phyloP scores from a whole-genome alignment of 2,113 vertebrate species.

The Planiliza haematocheilus region DNA sequence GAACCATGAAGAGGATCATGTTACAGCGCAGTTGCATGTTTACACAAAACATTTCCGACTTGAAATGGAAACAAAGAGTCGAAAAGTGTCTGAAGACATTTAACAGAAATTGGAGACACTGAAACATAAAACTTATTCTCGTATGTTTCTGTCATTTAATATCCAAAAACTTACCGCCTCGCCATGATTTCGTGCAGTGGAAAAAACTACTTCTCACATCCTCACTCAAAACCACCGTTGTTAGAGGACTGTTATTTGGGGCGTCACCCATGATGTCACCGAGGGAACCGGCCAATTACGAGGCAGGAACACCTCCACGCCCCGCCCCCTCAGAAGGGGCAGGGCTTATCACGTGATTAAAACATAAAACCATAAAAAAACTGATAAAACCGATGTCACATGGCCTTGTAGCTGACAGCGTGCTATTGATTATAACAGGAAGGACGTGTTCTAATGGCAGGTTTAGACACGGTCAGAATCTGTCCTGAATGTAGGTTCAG shows the following conservation, averaged over 20 bases:
- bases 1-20: neutral
- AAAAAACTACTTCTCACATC: slow-evolving; percentile 5
- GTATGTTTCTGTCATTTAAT: rapidly evolving
- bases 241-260: slow-evolving; percentile 6
- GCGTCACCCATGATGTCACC: slow-evolving; percentile 31
- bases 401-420: too few relatives aligned
- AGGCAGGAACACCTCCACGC: rapidly evolving
- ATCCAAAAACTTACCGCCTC: slow-evolving; percentile 42
- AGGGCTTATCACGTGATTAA: neutral
- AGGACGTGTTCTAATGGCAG: too few relatives aligned
- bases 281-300: slow-evolving; percentile 46
- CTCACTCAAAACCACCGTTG: neutral
- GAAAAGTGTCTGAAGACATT: neutral
- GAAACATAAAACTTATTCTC: neutral
- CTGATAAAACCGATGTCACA: too few relatives aligned
- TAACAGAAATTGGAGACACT: neutral
- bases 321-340: neutral
- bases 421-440: too few relatives aligned
- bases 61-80: neutral
- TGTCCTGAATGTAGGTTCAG: too few relatives aligned
- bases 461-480: too few relatives aligned
- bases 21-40: slow-evolving; percentile 9
- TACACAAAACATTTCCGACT: neutral
- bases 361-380: neutral
- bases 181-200: slow-evolving; percentile 53